Percentiles rank a stretch among this genome's conserved stretches.
phyloP scores from a whole-genome alignment of 2,113 vertebrate genomes.

The Perca schrenkii region DNA sequence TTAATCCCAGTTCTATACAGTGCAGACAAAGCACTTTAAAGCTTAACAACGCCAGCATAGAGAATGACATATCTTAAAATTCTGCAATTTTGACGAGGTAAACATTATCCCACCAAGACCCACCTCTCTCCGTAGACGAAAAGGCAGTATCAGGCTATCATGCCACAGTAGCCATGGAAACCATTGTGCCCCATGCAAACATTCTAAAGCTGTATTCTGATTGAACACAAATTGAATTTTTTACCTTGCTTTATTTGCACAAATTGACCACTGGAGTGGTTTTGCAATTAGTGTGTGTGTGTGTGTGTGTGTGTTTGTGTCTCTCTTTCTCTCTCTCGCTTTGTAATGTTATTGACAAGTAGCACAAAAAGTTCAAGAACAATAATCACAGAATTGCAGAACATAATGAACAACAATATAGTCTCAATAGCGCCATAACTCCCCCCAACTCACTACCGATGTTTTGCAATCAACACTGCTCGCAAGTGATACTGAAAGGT shows the following conservation, averaged over 20 bases:
- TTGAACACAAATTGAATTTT: neutral
- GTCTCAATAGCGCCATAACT: no score
- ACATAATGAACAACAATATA: neutral
- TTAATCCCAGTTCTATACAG: neutral
- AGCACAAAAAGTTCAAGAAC: neutral
- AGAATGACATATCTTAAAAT: neutral
- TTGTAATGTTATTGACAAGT: neutral
- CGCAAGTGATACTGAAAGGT: no score
- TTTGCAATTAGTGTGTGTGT: neutral
- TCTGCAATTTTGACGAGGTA: neutral
- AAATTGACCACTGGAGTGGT: neutral
- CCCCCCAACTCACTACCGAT: no score
- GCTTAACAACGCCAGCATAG: no score
- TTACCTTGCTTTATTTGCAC: neutral
- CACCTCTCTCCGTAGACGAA: neutral
- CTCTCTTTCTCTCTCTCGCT: no score
- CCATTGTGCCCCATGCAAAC: neutral
- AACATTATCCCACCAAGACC: neutral
- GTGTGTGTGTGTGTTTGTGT: neutral
- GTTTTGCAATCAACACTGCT: no score
- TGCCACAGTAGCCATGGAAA: conserved; percentile 6
- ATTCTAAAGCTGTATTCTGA: neutral
- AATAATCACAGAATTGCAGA: neutral
- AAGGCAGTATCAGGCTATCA: no score
- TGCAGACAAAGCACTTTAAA: neutral